A percentile compares a stretch with the other conserved stretches of the same genome.
These are phyloP conservation scores for Chaetophractus vellerosus DNA, from an alignment of 2,797 vertebrate genomes.

Conservation along the genomic window DNA sequence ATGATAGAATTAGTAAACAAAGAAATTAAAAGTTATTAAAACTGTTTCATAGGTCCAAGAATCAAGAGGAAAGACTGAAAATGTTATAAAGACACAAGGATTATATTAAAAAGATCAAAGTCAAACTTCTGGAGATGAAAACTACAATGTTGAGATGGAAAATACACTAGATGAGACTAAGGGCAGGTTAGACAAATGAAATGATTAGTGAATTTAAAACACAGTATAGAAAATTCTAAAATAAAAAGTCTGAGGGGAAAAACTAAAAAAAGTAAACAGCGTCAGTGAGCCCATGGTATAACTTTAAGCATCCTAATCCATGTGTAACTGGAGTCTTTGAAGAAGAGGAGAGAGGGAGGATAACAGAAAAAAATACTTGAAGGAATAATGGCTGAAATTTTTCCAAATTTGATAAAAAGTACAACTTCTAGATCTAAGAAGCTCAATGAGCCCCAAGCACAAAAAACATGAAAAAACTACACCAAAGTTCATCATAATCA, in stretches of 20 bases:
- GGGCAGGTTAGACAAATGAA: not conserved
- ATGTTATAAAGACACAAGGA: not conserved
- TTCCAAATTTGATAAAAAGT: not conserved
- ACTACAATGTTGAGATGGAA: not conserved
- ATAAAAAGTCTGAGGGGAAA: not conserved
- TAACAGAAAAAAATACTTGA: not conserved
- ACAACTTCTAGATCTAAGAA: not conserved
- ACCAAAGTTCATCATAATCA: not conserved
- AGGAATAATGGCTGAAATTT: not conserved
- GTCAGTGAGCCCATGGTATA: not conserved
- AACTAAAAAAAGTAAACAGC: not conserved
- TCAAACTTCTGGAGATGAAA: not conserved
- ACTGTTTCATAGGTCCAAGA: not conserved
- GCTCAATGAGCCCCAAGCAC: not conserved
- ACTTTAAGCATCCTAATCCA: rapidly evolving
- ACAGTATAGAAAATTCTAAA: not conserved
- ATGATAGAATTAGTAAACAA: not conserved
- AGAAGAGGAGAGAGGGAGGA: too few species aligned
- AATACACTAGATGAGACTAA: not conserved
- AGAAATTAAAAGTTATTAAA: not conserved
- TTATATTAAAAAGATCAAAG: not conserved
- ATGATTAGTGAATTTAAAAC: not conserved
- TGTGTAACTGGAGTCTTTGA: rapidly evolving
- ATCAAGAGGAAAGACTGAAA: not conserved
- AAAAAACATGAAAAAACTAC: not conserved